A percentile compares a stretch with the other conserved stretches of the same genome.
These are phyloP conservation scores for Drosophila sturtevanti DNA, from an alignment of 1,140 invertebrate species.

Conservation along the genomic window DNA sequence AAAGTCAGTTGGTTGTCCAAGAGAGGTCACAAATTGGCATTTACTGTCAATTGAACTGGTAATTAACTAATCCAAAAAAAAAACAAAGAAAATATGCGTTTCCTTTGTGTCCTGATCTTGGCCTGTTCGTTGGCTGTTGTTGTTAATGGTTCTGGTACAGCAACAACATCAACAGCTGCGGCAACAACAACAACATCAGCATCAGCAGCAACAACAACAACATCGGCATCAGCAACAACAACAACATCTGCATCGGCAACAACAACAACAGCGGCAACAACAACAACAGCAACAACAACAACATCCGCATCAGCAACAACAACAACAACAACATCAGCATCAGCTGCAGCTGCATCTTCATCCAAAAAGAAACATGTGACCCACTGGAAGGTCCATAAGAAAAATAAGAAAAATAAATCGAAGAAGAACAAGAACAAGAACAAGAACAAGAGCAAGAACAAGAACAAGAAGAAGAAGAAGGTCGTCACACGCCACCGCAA, in stretches of 20 bases:
- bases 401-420: not conserved
- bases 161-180: not conserved
- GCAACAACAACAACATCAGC: not conserved
- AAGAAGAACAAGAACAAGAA: not conserved
- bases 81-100: not conserved
- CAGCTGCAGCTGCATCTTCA: not conserved
- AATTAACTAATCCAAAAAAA: not conserved
- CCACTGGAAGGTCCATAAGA: not conserved
- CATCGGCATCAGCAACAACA: not conserved
- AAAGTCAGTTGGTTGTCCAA: not conserved
- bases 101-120: not conserved
- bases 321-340: not conserved
- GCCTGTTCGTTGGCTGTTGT: not conserved
- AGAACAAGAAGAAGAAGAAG: conserved; percentile 1
- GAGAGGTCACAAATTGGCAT: not conserved
- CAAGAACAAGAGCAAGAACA: not conserved
- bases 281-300: not conserved
- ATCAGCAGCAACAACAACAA: not conserved
- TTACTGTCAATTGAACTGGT: not conserved
- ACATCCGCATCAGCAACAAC: not conserved
- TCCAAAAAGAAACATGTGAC: not conserved
- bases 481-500: not conserved
- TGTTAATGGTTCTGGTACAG: not conserved
- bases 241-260: not conserved
- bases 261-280: not conserved